phyloP scores from a whole-genome alignment of 2,113 vertebrate genomes.

The Charina bottae region DNA sequence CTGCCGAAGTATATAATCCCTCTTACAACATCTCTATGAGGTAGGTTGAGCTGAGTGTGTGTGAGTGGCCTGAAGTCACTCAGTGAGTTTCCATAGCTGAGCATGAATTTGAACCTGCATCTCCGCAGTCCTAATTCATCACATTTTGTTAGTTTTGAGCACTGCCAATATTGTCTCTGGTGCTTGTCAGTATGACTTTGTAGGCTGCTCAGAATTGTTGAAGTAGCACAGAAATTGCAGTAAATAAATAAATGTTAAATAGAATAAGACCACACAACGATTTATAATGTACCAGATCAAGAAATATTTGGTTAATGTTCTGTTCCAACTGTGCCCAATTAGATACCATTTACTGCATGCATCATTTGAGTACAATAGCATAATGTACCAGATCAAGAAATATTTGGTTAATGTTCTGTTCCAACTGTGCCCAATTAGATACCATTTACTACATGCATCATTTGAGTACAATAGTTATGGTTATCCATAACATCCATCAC shows the following conservation, averaged over 20 bases:
- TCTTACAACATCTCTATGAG: not conserved
- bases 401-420: not conserved
- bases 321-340: too few relatives aligned
- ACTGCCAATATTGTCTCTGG: not conserved
- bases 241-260: not conserved
- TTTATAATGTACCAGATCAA: not conserved
- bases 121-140: not conserved
- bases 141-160: not conserved
- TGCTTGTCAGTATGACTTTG: not conserved
- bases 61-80: not conserved
- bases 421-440: too few relatives aligned
- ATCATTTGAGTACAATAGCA: not conserved
- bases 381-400: not conserved
- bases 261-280: not conserved
- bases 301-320: not conserved
- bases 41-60: not conserved
- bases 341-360: too few relatives aligned
- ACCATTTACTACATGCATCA: too few relatives aligned
- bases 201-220: not conserved
- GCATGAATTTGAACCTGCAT: not conserved
- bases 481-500: not conserved
- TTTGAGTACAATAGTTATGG: not conserved
- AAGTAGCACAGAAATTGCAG: not conserved
- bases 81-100: not conserved
- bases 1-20: not conserved